phyloP scores from a whole-genome alignment of 2,797 vertebrate species.

The Falco concolor region DNA sequence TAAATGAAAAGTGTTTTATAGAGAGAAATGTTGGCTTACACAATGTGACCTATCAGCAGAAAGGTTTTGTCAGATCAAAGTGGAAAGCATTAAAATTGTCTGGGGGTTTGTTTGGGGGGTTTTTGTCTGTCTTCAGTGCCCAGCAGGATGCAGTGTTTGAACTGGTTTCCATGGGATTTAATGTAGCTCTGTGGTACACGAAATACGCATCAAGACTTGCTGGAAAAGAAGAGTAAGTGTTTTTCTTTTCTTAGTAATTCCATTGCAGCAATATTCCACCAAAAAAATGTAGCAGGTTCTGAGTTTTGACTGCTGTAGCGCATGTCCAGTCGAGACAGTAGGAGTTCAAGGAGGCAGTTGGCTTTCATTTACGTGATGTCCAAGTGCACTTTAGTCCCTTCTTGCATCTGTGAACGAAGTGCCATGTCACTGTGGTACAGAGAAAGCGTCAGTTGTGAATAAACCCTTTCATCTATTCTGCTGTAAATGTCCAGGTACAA shows the following conservation, averaged over 20 bases:
- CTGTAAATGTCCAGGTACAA: background rate
- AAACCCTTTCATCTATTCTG: background rate
- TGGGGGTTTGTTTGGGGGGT: background rate
- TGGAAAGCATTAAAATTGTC: background rate
- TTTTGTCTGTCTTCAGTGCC: slow-evolving; percentile 74
- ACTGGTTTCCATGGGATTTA: slow-evolving; percentile 92
- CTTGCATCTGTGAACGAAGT: background rate
- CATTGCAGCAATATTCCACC: background rate
- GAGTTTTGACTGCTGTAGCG: background rate
- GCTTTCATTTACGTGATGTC: background rate
- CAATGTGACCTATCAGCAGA: background rate
- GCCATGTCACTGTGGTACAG: background rate
- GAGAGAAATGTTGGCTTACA: background rate
- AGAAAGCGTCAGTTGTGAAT: background rate
- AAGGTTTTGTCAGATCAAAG: background rate
- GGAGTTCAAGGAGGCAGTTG: background rate
- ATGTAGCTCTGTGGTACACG: slow-evolving; percentile 93
- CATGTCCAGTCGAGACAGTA: background rate
- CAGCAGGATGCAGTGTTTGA: slow-evolving; percentile 98
- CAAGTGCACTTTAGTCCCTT: background rate
- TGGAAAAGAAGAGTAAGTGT: slow-evolving; percentile 95
- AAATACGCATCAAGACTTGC: slow-evolving; percentile 93
- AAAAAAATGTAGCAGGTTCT: background rate
- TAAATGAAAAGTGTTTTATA: background rate
- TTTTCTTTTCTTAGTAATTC: background rate